Base-by-base conservation (phyloP, 2,797 vertebrate species). In the Enteromius unitaeniatus region DNA sequence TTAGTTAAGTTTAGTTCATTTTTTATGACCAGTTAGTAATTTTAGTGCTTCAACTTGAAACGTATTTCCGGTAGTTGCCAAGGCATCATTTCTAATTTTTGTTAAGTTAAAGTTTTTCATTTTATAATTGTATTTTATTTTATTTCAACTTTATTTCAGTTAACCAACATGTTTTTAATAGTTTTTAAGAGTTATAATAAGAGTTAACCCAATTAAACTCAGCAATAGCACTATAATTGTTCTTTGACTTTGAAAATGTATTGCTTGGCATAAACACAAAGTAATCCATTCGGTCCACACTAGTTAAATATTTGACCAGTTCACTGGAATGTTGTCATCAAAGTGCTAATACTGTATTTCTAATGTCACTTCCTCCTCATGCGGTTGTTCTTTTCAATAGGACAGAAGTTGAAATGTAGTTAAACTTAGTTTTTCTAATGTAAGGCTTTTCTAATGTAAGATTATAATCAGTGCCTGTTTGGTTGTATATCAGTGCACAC, bases 221-320 rank as follows among this genome's bases (percentile, higher is more conserved):
- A 11, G 34, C 17, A 21, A 53, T 34, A 13, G 10, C n/a, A 3
- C 21, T 42, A 23, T 17, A n/a, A 23, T 26, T 60, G n/a, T 60
- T 26, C 31, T 76, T 76, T 60, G 26, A 51, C 70, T 37, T 31
- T 73, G 21, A 26, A 76, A 40, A 60, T 40, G 53, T 60, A 60
- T 77, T 42, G 53, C 37, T 55, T 40, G 31, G 31, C 17, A 15
- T 9, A 9, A 75, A 34, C 11, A 2, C 53, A 60, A 60, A 60
- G 53, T 10, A 11, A 77, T 42, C 34, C 9, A 60, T 37, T 40
- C 4, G 0, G 34, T 42, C 53, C 42, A 26, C 14, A 19, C n/a
- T 62, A 19, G 55, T 62, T 62, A 19, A 77, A 77, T 62, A 62
- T 77, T 77, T 77, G 0, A 77, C 55, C 37, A 45, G 55, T 60